A percentile compares a stretch with the other conserved stretches of the same genome.
phyloP scores from a whole-genome alignment of 2,797 vertebrate species.

The Chiloscyllium punctatum region DNA sequence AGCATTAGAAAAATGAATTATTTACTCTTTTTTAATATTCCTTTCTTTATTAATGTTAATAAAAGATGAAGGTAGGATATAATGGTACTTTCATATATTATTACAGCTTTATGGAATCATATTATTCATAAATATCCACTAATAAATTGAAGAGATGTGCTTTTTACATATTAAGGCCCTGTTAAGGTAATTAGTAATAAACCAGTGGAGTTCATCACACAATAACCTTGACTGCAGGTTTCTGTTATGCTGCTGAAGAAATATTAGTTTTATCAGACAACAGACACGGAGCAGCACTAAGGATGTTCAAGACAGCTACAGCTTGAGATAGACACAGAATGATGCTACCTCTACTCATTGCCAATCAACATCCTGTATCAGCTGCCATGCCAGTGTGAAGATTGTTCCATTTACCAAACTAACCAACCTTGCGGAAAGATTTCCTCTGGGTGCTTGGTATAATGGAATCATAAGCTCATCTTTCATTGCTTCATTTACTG shows the following conservation, averaged over 20 bases:
- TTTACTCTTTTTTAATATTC: not conserved
- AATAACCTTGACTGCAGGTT: not conserved
- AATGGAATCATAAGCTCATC: not conserved
- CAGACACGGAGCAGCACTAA: not conserved
- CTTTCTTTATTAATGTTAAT: not conserved
- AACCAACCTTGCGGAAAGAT: slow-evolving; percentile 16
- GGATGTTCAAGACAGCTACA: not conserved
- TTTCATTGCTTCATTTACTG: not conserved
- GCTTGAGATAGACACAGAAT: not conserved
- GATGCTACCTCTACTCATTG: not conserved
- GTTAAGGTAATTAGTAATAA: not conserved
- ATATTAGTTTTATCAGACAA: not conserved
- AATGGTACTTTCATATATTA: not conserved
- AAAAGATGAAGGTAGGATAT: slow-evolving; percentile 10
- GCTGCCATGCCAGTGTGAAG: not conserved
- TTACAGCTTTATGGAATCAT: too few relatives aligned
- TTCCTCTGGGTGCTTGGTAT: not conserved
- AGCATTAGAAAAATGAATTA: not conserved
- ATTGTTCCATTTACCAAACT: not conserved
- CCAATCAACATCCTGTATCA: not conserved
- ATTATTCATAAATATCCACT: not conserved
- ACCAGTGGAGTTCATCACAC: not conserved
- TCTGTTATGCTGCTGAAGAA: not conserved
- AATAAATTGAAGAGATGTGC: not conserved
- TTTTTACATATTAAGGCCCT: not conserved